Evolutionary conservation across 2,888 invertebrate genomes (phyloP).

Genomic region (Leptopterna dolabrata): DNA sequence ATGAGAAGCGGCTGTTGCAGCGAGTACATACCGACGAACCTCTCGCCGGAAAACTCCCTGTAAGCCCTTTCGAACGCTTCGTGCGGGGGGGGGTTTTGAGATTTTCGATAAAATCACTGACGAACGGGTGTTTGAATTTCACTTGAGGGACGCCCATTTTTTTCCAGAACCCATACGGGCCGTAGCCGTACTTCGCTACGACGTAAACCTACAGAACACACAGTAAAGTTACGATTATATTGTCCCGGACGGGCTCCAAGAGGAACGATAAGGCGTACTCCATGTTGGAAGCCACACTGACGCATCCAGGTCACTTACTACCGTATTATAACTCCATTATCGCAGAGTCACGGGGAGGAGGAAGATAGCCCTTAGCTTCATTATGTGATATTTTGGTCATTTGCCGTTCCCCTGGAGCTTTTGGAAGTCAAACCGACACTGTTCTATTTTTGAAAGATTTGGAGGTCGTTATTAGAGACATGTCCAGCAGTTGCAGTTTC

Average conservation of each 20-base stretch:
- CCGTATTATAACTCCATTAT: neutral
- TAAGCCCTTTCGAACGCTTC: constrained; percentile 2
- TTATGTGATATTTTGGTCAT: neutral
- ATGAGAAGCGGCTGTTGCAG: too few species aligned
- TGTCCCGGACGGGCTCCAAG: neutral
- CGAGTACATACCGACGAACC: constrained; percentile 69
- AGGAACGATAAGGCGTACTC: neutral
- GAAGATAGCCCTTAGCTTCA: too few species aligned
- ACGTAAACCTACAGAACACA: neutral
- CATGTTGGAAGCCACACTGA: neutral
- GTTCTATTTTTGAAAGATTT: neutral
- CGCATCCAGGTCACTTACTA: neutral
- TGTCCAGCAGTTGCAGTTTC: neutral
- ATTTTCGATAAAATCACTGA: neutral
- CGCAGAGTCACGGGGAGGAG: constrained; percentile 13
- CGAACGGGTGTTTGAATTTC: constrained; percentile 17
- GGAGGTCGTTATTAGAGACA: neutral
- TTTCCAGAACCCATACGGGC: constrained; percentile 41
- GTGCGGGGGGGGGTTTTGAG: neutral
- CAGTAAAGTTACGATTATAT: neutral
- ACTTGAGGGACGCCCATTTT: constrained; percentile 1
- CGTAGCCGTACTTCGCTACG: neutral
- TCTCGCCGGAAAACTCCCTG: constrained; percentile 60
- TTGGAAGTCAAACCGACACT: neutral
- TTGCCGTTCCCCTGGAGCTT: neutral